These are phyloP conservation scores for Limenitis camilla DNA, from an alignment of 2,888 invertebrate genomes.

Conservation along the genomic window DNA sequence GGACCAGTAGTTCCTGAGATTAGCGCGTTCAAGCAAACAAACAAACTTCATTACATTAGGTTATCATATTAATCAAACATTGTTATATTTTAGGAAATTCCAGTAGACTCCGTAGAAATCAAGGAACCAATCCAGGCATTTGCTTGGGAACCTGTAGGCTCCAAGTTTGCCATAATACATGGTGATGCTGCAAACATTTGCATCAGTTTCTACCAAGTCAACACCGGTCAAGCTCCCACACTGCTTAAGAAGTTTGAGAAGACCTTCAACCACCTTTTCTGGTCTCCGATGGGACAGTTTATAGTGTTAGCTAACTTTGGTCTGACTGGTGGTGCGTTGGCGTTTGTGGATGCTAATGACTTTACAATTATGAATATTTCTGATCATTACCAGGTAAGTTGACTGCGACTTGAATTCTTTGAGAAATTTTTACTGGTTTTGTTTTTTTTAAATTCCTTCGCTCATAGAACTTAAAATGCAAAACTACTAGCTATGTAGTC, in stretches of 20 bases:
- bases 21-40: too few species aligned
- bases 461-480: too few species aligned
- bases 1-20: too few species aligned
- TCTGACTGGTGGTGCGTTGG: conserved; percentile 89
- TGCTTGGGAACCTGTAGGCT: conserved; percentile 98
- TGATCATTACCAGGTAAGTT: conserved; percentile 88
- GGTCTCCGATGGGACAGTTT: conserved; percentile 97
- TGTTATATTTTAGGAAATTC: conserved; percentile 77
- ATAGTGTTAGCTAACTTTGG: conserved; percentile 93
- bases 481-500: too few species aligned
- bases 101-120: conserved; percentile 97
- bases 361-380: conserved; percentile 95
- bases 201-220: conserved; percentile 92
- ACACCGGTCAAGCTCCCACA: conserved; percentile 91
- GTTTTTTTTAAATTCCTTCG: background rate
- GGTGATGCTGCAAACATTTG: conserved; percentile 88
- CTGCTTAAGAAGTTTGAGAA: conserved; percentile 91
- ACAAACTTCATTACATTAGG: too few species aligned
- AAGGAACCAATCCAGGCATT: conserved; percentile 95
- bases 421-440: background rate
- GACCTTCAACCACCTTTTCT: conserved; percentile 93
- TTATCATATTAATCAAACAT: too few species aligned
- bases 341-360: conserved; percentile 96
- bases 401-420: background rate
- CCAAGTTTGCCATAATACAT: conserved; percentile 96